Evolutionary conservation across 2,113 vertebrate species (phyloP), one percentile per base, ranked within the genome.

Genomic region (Heterocephalus glaber): DNA sequence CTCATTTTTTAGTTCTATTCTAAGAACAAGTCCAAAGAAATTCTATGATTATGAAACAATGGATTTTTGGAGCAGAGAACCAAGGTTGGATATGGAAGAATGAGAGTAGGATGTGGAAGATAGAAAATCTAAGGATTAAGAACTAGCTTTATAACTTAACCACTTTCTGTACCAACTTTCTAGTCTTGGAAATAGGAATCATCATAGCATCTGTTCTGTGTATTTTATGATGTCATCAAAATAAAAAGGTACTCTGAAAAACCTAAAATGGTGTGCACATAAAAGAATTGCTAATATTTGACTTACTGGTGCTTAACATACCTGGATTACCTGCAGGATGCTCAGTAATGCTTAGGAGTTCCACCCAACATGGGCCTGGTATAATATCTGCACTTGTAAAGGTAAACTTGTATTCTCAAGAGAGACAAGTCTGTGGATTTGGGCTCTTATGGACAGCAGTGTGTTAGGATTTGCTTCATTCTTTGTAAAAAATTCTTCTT

Each of bases 401-500:
- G 19, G 8, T 61, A 44, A 65, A 63, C 38, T 20, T 0, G 0
- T 41, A 76, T 10, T 9, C 35, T 19, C n/a, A 2, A 11, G 63
- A 83, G 20, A 5, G 24, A n/a, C 14, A 2, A 28, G 1, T 19
- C 19, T 61, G 2, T 58, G 8, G 35, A 7, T 49, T 61, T 56
- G 49, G 47, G 35, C 22, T 96, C 52, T 82, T 38, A 41, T 4
- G 28, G 41, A 20, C 17, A 63, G 8, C 20, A 13, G 0, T 30
- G 7, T 54, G 30, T 63, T 87, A 38, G 22, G 16, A 56, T 90
- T 82, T 91, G 26, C 79, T 20, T 94, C 5, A 63, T 19, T 63
- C 30, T 63, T 47, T 84, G 13, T 84, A n/a, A 96, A 92, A n/a
- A 88, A 90, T 60, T 85, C 35, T 84, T 13, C 17, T 80, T 83